Percentiles rank a stretch among this genome's conserved stretches.
phyloP scores from a whole-genome alignment of 2,113 vertebrate species.

The Ginglymostoma cirratum region DNA sequence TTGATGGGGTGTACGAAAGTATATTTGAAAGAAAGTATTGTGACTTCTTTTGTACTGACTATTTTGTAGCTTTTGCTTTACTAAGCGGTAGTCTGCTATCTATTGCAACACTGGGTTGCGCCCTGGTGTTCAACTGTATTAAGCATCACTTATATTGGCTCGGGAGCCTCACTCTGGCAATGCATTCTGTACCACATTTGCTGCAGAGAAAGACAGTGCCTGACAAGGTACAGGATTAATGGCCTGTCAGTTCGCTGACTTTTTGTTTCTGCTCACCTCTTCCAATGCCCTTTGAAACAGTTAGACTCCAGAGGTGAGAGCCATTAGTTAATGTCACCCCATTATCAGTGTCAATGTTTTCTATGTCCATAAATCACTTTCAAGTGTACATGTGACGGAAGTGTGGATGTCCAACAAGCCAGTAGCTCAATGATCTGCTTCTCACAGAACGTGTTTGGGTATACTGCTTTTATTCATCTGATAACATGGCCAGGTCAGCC shows the following conservation, averaged over 20 bases:
- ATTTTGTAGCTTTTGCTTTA: neutral
- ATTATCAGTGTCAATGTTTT: neutral
- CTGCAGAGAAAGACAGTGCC: neutral
- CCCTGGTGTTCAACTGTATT: neutral
- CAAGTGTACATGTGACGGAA: neutral
- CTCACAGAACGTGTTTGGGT: neutral
- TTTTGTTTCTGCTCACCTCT: neutral
- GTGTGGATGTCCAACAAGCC: neutral
- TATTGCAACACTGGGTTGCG: neutral
- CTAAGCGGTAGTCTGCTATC: neutral
- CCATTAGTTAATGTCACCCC: neutral
- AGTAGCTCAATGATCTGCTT: neutral
- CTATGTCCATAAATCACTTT: neutral
- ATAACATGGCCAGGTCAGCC: neutral
- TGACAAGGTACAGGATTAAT: neutral
- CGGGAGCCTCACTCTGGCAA: neutral
- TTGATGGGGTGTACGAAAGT: neutral
- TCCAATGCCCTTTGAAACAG: neutral
- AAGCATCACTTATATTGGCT: too few species aligned
- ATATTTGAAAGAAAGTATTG: neutral
- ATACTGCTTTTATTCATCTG: neutral
- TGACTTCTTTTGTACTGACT: neutral
- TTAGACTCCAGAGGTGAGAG: neutral
- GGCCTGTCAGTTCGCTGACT: neutral
- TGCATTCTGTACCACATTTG: neutral